Percentiles rank a stretch among this genome's conserved stretches.
phyloP scores from a whole-genome alignment of 2,113 vertebrate genomes.

The Hippopotamus amphibius region DNA sequence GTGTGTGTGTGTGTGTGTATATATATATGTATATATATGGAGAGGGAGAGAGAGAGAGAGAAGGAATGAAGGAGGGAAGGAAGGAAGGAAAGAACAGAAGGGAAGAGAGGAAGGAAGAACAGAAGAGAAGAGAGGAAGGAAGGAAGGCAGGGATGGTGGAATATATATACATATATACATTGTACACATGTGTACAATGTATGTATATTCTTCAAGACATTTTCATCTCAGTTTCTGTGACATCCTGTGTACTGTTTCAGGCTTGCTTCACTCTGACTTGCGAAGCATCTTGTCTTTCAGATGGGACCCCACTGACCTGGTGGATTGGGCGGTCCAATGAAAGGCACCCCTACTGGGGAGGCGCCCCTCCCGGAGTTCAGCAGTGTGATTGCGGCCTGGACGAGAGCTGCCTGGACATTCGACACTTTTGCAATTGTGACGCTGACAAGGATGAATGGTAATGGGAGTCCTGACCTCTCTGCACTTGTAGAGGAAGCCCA shows the following conservation, averaged over 20 bases:
- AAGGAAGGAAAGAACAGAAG: background rate
- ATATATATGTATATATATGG: too few relatives aligned
- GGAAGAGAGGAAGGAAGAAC: too few relatives aligned
- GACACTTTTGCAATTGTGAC: conserved; percentile 98
- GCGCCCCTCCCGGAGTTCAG: conserved; percentile 94
- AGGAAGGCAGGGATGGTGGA: too few relatives aligned
- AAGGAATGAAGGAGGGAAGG: too few relatives aligned
- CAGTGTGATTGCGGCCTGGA: conserved; percentile 97
- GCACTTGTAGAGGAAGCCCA: background rate
- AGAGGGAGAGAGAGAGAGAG: background rate
- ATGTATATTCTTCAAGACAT: background rate
- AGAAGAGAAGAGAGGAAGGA: rapidly evolving
- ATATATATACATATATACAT: too few relatives aligned
- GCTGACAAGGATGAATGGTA: conserved; percentile 95
- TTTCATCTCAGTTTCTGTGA: background rate
- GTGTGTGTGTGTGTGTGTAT: background rate
- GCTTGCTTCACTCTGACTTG: background rate
- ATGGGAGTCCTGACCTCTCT: conserved; percentile 57
- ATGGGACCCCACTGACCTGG: conserved; percentile 95
- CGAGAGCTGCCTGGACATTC: conserved; percentile 96
- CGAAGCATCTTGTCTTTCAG: conserved; percentile 86
- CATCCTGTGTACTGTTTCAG: background rate
- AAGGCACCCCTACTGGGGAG: conserved; percentile 96
- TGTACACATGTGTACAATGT: background rate
- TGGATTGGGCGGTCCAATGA: conserved; percentile 95